A percentile compares a stretch with the other conserved stretches of the same genome.
phyloP scores from a whole-genome alignment of 30 jellyfish, hydroid and myxozoan species.

The Pseudorhiza aurosa region DNA sequence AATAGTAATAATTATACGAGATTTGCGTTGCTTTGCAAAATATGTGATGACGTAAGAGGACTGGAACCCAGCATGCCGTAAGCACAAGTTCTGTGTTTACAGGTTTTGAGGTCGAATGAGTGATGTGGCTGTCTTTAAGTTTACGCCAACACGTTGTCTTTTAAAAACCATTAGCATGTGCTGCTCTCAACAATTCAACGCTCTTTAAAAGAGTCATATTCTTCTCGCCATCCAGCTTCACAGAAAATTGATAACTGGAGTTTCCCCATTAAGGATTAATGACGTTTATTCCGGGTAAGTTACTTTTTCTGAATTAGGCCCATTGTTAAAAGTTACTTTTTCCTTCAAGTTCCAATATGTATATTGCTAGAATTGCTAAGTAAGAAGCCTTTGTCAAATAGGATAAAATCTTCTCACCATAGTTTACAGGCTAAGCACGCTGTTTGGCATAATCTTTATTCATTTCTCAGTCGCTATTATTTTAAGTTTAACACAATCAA shows the following conservation, averaged over 20 bases:
- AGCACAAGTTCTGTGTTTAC: constrained; percentile 71
- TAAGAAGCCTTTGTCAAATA: no score
- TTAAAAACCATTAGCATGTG: constrained; percentile 26
- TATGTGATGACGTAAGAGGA: constrained; percentile 2
- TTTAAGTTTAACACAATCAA: no score
- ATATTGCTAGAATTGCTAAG: no score
- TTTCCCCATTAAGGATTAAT: neutral
- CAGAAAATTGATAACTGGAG: neutral
- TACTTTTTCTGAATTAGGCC: neutral
- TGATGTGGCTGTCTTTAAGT: constrained; percentile 54
- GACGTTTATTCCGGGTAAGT: neutral
- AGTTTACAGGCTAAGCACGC: no score
- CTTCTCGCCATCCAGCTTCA: no score
- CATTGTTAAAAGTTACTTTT: no score
- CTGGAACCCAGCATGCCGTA: constrained; percentile 69
- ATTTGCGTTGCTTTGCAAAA: no score
- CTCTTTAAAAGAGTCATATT: neutral
- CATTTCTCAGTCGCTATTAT: no score
- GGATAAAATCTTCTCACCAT: no score
- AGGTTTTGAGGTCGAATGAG: constrained; percentile 55
- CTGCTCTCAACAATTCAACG: neutral
- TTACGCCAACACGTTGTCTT: constrained; percentile 40
- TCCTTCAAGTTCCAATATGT: no score
- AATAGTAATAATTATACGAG: no score
- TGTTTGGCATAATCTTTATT: no score